Conservation (phyloP, 2,113 vertebrate species). For the Lichenostomus cassidix region DNA sequence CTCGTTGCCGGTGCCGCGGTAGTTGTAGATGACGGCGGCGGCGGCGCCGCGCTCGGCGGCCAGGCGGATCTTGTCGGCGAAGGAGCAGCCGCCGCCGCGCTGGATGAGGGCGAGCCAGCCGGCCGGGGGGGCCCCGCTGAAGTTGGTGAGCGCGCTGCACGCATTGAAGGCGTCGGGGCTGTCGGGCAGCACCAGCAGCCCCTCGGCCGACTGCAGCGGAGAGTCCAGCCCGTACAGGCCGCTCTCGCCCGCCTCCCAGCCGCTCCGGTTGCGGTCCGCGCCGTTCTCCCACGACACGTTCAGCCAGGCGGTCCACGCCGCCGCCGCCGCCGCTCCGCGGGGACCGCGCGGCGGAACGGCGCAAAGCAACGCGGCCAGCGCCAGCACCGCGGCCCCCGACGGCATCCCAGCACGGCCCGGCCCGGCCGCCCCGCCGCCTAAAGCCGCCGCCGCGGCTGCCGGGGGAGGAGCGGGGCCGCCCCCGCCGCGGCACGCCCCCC, state of each 20-base stretch:
- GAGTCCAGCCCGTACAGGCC: slow-evolving; percentile 84
- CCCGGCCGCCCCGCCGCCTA: no score
- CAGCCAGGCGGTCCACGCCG: slow-evolving; percentile 78
- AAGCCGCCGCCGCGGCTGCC: no score
- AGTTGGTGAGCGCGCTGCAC: slow-evolving; percentile 72
- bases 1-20: slow-evolving; percentile 74
- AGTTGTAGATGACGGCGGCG: slow-evolving; percentile 84
- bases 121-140: slow-evolving; percentile 44
- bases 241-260: slow-evolving; percentile 76
- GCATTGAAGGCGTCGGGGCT: slow-evolving; percentile 63
- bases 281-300: slow-evolving; percentile 76
- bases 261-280: slow-evolving; percentile 63
- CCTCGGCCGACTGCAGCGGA: slow-evolving; percentile 69
- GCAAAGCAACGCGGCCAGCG: neutral
- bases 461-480: no score
- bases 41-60: slow-evolving; percentile 74
- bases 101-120: slow-evolving; percentile 83
- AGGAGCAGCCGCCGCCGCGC: slow-evolving; percentile 84
- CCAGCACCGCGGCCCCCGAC: neutral
- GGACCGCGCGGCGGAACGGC: neutral
- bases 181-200: slow-evolving; percentile 74
- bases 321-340: slow-evolving; percentile 21
- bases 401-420: neutral
- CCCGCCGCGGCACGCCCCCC: no score
- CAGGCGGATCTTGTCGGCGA: slow-evolving; percentile 81